Base-by-base conservation (phyloP, 1,140 invertebrate genomes). In the Drusus annulatus region DNA sequence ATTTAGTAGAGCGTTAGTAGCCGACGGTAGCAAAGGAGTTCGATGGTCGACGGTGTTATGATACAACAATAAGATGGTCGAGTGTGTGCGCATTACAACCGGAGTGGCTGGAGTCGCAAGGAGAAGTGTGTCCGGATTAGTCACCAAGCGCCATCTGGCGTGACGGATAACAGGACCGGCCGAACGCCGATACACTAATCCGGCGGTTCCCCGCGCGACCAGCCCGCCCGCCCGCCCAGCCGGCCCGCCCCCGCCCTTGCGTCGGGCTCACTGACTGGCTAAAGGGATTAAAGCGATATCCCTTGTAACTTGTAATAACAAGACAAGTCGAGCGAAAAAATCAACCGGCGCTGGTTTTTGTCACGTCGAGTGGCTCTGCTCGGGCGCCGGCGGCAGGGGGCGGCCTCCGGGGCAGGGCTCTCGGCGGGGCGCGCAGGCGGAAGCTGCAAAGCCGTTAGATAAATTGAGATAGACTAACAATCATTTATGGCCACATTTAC, bases 271-370 rank as follows among this genome's bases (percentile, higher is more conserved):
- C n/a, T 51, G 68, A 52, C 68, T 71, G 45, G 45, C 45, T 71
- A 71, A 71, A 71, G 50, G 68, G 68, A 71, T 71, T 71, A 71
- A 51, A 71, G 45, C 45, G 68, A 71, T 71, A 71, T 71, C 68
- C 68, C 19, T 54, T 71, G 68, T 71, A 71, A 71, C 19, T 71
- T 71, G 68, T 71, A 71, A 71, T 71, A 71, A 71, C 68, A 51
- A 71, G 68, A 71, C 68, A 71, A 71, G 68, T 71, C 68, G 68
- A 52, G 36, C 45, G 68, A 71, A 71, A 71, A 71, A 71, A 71
- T 51, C 68, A 71, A 71, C 31, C 68, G 45, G 68, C 45, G 52
- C 50, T 52, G 68, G 45, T 51, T 71, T 51, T 52, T 69, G 36
- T 69, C 28, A 23, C 36, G 10, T 45, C 36, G 36, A 45, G 36